phyloP scores from a whole-genome alignment of 2,888 invertebrate genomes.

The Lepeophtheirus nordmannii region DNA sequence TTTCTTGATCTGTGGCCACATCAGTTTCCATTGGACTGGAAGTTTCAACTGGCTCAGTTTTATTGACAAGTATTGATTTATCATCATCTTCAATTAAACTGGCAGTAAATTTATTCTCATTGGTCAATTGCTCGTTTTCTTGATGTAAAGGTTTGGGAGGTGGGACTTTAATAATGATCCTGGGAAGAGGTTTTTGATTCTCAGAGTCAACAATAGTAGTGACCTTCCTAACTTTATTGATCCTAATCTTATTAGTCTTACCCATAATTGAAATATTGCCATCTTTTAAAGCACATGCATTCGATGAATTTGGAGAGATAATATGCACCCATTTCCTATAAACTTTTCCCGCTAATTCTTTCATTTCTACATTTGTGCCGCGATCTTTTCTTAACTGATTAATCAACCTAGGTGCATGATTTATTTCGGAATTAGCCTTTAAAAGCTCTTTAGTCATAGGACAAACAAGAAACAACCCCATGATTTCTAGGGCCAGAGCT shows the following conservation, averaged over 20 bases:
- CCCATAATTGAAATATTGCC: neutral
- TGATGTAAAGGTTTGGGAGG: constrained; percentile 1
- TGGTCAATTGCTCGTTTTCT: neutral
- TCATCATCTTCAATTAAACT: neutral
- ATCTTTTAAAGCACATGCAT: neutral
- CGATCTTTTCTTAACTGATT: constrained; percentile 15
- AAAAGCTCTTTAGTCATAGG: constrained; percentile 14
- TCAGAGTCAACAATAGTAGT: neutral
- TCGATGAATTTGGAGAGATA: neutral
- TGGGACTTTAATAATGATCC: neutral
- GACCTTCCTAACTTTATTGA: neutral
- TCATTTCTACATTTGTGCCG: neutral
- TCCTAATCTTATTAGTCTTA: neutral
- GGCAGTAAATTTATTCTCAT: neutral
- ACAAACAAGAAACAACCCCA: constrained; percentile 14
- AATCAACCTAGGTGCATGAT: constrained; percentile 18
- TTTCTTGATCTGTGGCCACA: neutral
- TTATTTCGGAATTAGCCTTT: constrained; percentile 12
- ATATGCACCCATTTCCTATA: constrained; percentile 16
- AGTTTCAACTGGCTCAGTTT: neutral
- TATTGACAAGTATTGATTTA: too few relatives aligned
- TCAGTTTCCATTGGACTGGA: neutral
- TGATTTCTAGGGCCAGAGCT: constrained; percentile 12
- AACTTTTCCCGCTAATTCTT: neutral
- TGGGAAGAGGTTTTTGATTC: neutral